phyloP scores from a whole-genome alignment of 2,113 vertebrate genomes.

The Melanocharis versteri region DNA sequence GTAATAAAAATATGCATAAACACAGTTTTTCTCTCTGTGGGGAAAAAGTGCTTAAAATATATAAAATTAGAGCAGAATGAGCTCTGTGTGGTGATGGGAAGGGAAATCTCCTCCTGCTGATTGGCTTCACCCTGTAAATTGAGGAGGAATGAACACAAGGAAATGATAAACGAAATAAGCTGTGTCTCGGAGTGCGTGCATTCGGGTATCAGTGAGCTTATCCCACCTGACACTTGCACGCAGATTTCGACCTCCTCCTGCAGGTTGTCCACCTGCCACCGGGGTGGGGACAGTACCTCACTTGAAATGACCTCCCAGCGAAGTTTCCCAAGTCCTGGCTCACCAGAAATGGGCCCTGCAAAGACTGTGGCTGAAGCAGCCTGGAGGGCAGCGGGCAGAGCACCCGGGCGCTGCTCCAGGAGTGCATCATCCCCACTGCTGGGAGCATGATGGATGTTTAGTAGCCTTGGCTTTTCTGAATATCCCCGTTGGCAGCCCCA shows the following conservation, averaged over 20 bases:
- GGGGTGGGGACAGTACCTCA: neutral
- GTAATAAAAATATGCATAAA: neutral
- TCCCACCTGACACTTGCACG: neutral
- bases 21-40: neutral
- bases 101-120: neutral
- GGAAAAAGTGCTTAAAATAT: neutral
- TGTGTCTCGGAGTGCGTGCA: accelerated
- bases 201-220: neutral
- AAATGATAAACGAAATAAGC: neutral
- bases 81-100: neutral
- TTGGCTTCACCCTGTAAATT: neutral
- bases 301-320: neutral
- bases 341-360: neutral
- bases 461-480: neutral
- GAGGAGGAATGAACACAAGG: neutral
- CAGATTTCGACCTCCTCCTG: neutral
- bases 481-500: neutral
- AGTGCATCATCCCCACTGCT: accelerated
- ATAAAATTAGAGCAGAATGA: neutral
- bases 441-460: accelerated
- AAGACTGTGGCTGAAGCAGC: neutral
- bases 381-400: neutral
- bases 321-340: neutral
- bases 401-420: neutral
- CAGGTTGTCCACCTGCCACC: neutral